phyloP scores from a whole-genome alignment of 2,113 vertebrate genomes.

The Cyprinodon variegatus region DNA sequence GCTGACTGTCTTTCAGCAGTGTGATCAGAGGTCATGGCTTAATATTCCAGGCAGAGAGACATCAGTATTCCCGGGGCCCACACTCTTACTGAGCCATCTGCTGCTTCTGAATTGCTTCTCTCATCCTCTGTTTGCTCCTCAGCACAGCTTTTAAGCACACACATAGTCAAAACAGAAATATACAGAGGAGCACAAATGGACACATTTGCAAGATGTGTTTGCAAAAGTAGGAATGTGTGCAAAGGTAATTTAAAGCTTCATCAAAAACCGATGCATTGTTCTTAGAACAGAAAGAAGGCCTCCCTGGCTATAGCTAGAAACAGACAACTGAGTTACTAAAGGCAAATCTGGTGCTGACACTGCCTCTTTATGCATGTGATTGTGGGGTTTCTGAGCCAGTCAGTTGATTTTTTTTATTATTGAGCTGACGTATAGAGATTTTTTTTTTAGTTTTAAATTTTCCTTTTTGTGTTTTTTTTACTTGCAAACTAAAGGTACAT shows the following conservation, averaged over 20 bases:
- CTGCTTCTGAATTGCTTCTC: constrained; percentile 33
- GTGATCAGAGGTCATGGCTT: constrained; percentile 51
- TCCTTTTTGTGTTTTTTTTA: neutral
- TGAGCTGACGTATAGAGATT: constrained; percentile 5
- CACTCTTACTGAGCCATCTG: constrained; percentile 61
- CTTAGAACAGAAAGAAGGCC: constrained; percentile 41
- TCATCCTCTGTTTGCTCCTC: constrained; percentile 29
- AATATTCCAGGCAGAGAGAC: constrained; percentile 46
- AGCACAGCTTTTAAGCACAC: constrained; percentile 15
- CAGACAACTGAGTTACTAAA: constrained; percentile 40
- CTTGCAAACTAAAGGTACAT: neutral
- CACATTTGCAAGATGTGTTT: constrained; percentile 36
- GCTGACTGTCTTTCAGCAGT: constrained; percentile 38
- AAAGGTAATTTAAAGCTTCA: constrained; percentile 61
- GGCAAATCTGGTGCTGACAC: constrained; percentile 17
- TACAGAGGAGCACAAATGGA: neutral
- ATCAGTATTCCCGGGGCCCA: constrained; percentile 58
- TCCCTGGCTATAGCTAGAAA: constrained; percentile 51
- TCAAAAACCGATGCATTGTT: constrained; percentile 44
- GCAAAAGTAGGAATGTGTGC: constrained; percentile 42
- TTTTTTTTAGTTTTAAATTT: too few species aligned
- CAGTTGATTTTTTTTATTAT: too few species aligned
- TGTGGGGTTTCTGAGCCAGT: neutral
- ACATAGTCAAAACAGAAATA: neutral
- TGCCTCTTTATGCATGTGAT: constrained; percentile 1